Percentiles rank a stretch among this genome's conserved stretches.
phyloP scores from a whole-genome alignment of 1,140 invertebrate genomes.

The Drosophila sulfurigaster region DNA sequence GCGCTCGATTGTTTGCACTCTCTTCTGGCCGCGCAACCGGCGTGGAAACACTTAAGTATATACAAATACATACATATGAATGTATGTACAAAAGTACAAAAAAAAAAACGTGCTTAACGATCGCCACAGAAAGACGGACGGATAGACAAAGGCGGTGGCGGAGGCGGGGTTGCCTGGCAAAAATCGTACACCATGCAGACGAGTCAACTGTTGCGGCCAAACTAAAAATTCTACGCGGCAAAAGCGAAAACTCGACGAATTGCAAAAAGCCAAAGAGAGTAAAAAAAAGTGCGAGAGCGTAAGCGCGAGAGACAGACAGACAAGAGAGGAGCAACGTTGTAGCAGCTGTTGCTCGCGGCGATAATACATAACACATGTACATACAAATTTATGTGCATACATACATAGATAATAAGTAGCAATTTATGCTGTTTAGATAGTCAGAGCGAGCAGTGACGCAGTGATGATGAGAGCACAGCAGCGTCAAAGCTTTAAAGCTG shows the following conservation, averaged over 20 bases:
- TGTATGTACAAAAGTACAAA: conserved; percentile 27
- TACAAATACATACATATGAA: conserved; percentile 14
- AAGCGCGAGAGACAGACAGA: conserved; percentile 23
- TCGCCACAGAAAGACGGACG: conserved; percentile 56
- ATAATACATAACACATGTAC: conserved; percentile 50
- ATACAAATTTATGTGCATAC: conserved; percentile 32
- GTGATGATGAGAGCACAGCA: conserved; percentile 43
- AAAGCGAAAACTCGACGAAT: conserved; percentile 49
- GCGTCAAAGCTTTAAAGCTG: conserved; percentile 23
- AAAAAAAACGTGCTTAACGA: conserved; percentile 71
- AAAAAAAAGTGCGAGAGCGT: neutral
- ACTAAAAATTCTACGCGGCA: conserved; percentile 72
- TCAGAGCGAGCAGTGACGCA: conserved; percentile 7
- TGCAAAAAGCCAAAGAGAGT: conserved; percentile 38
- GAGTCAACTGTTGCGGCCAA: conserved; percentile 79
- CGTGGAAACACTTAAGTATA: conserved; percentile 14
- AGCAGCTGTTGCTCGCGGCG: conserved; percentile 64
- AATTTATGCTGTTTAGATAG: conserved; percentile 66
- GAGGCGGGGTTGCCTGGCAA: conserved; percentile 36
- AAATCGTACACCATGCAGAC: conserved; percentile 71
- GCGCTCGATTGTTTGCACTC: conserved; percentile 41
- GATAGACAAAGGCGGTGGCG: conserved; percentile 23
- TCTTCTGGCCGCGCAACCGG: conserved; percentile 29
- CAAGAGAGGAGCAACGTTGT: conserved; percentile 18
- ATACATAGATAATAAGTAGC: conserved; percentile 71